phyloP scores from a whole-genome alignment of 2,888 invertebrate genomes.

The Hedychridium roseum region DNA sequence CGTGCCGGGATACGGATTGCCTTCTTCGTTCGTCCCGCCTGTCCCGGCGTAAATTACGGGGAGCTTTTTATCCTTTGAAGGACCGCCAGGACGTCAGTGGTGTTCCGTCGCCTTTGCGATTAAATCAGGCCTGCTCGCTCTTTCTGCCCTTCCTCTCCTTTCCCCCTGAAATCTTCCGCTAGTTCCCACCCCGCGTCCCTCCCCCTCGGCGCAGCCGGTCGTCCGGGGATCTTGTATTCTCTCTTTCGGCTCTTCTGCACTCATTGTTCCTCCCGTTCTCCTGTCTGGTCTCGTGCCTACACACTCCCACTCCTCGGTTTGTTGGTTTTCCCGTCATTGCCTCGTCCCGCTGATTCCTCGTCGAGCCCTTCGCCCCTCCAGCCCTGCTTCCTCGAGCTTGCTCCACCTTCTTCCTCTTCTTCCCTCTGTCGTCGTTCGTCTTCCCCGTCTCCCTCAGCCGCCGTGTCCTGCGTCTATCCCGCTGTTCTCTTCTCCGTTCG shows the following conservation, averaged over 20 bases:
- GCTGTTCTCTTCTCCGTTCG: neutral
- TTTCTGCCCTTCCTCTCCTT: slow-evolving; percentile 16
- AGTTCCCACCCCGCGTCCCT: slow-evolving; percentile 16
- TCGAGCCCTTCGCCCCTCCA: slow-evolving; percentile 2
- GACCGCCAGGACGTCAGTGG: slow-evolving; percentile 15
- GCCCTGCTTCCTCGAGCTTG: slow-evolving; percentile 10
- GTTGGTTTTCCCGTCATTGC: no score
- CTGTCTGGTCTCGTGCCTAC: neutral
- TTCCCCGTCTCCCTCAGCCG: no score
- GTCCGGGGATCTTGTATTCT: slow-evolving; percentile 13
- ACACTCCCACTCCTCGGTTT: neutral
- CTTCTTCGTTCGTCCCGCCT: slow-evolving; percentile 13
- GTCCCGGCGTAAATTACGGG: slow-evolving; percentile 37
- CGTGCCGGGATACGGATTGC: slow-evolving; percentile 18
- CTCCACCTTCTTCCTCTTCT: slow-evolving; percentile 17
- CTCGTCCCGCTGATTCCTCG: no score
- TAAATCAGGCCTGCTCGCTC: slow-evolving; percentile 41
- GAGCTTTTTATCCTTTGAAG: slow-evolving; percentile 40
- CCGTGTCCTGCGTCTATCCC: no score
- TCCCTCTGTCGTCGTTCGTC: no score
- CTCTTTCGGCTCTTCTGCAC: slow-evolving; percentile 4
- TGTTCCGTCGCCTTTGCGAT: slow-evolving; percentile 42
- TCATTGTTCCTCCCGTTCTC: neutral
- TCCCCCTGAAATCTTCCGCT: slow-evolving; percentile 13
- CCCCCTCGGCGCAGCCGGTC: no score